Percentiles rank a stretch among this genome's conserved stretches.
Conservation (phyloP, 2,113 vertebrate species). For the Carlito syrichta region DNA sequence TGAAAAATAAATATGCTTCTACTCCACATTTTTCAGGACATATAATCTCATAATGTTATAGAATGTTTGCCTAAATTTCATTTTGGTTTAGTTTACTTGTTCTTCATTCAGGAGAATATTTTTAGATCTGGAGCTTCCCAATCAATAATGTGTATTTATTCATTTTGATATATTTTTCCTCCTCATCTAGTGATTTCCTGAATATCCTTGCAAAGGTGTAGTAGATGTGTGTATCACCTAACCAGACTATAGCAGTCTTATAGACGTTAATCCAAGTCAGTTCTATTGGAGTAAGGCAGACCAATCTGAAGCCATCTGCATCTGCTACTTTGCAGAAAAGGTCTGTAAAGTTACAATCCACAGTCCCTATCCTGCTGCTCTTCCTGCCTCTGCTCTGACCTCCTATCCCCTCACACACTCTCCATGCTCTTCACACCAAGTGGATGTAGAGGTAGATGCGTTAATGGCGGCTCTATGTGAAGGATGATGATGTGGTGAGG, state of each 20-base stretch:
- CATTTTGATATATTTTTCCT: not conserved
- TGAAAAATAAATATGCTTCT: not conserved
- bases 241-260: not conserved
- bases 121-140: not conserved
- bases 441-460: not conserved
- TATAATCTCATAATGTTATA: not conserved
- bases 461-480: not conserved
- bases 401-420: too few relatives aligned
- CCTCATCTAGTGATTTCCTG: not conserved
- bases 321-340: not conserved
- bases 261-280: too few relatives aligned
- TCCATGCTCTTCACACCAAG: not conserved
- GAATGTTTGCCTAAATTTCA: not conserved
- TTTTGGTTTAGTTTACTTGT: not conserved
- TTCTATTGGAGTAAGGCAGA: not conserved
- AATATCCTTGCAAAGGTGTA: not conserved
- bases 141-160: not conserved
- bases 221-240: not conserved
- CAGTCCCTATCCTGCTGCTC: not conserved
- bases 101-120: not conserved
- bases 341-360: not conserved
- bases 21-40: not conserved
- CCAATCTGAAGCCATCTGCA: not conserved
- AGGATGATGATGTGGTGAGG: not conserved
- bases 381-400: not conserved